phyloP scores from a whole-genome alignment of 1,140 invertebrate species.

The Bombus ignitus region DNA sequence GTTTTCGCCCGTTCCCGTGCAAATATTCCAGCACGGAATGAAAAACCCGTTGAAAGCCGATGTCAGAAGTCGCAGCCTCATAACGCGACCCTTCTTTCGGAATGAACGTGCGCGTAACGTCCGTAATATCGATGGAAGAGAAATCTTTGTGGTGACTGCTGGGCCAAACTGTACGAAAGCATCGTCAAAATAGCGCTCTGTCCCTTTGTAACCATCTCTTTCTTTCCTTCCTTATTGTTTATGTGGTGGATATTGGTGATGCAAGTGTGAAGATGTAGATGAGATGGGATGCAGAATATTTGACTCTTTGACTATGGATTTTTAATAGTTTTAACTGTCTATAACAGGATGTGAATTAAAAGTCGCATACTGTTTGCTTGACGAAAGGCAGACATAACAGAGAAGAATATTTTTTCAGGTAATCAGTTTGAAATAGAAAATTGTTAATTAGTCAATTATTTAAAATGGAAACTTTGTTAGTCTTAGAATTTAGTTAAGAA shows the following conservation, averaged over 20 bases:
- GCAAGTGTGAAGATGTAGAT: not conserved
- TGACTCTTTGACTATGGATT: not conserved
- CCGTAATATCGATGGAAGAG: constrained; percentile 8
- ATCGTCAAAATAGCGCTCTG: not conserved
- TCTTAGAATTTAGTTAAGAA: too few species aligned
- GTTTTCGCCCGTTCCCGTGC: constrained; percentile 16
- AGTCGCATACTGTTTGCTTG: too few species aligned
- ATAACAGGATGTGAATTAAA: not conserved
- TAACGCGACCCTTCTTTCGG: not conserved
- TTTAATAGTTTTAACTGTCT: not conserved
- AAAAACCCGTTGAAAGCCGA: constrained; percentile 38
- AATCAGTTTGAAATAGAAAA: too few species aligned
- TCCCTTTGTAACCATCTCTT: not conserved
- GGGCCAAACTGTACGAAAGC: not conserved
- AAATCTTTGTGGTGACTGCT: not conserved
- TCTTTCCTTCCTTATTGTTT: not conserved
- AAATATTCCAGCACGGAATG: constrained; percentile 44
- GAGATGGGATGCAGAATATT: not conserved
- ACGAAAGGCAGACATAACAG: not conserved
- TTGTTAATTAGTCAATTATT: too few species aligned
- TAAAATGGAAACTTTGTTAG: too few species aligned
- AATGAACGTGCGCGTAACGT: not conserved
- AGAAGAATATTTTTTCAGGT: too few species aligned
- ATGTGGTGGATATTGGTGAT: too few species aligned
- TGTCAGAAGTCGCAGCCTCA: constrained; percentile 10